Evolutionary conservation across 2,113 vertebrate species (phyloP).

Genomic region (Charina bottae): DNA sequence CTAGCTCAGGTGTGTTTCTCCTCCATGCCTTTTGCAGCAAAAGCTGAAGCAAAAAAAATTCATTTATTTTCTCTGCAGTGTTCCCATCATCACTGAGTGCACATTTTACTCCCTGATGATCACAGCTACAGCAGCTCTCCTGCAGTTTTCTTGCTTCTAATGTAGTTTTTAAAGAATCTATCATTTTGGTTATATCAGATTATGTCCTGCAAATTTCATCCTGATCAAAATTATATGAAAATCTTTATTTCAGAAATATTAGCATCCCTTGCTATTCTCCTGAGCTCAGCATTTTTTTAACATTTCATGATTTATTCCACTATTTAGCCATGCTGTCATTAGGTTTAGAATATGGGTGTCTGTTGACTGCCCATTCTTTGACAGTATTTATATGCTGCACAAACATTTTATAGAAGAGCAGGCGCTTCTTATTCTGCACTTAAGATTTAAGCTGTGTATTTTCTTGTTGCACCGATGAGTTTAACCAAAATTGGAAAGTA

Average conservation of each 20-base stretch:
- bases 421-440: not conserved
- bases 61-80: constrained; percentile 32
- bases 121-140: constrained; percentile 13
- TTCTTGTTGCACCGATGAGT: not conserved
- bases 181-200: constrained; percentile 28
- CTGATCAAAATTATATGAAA: constrained; percentile 16
- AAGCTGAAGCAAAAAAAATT: constrained; percentile 29
- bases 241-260: constrained; percentile 16
- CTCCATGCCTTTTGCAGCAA: constrained; percentile 20
- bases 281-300: not conserved
- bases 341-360: too few species aligned
- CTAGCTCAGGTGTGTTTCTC: constrained; percentile 29
- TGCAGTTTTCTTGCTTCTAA: constrained; percentile 31
- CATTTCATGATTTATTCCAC: not conserved
- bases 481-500: not conserved
- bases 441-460: not conserved
- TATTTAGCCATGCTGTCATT: constrained; percentile 1
- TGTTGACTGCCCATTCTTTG: not conserved
- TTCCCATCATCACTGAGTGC: constrained; percentile 22
- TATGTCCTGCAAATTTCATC: constrained; percentile 23
- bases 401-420: not conserved
- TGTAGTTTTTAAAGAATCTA: constrained; percentile 23
- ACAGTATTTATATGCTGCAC: not conserved
- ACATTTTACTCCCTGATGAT: constrained; percentile 30
- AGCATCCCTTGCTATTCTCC: constrained; percentile 7